phyloP scores from a whole-genome alignment of 2,113 vertebrate species.

The Apteryx mantelli region DNA sequence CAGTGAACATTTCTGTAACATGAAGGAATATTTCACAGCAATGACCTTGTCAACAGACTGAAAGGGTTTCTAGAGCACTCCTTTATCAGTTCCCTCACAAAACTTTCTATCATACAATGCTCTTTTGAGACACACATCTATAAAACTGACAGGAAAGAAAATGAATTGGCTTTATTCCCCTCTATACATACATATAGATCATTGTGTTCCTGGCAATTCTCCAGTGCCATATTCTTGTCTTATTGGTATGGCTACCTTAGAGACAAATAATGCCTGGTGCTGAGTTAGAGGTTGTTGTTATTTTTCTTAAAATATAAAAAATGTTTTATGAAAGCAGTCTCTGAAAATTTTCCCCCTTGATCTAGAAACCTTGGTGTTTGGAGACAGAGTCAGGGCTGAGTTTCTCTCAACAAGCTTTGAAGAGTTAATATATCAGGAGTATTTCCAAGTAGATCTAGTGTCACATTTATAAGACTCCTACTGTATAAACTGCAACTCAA shows the following conservation, averaged over 20 bases:
- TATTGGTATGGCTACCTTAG: background rate
- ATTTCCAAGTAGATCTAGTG: background rate
- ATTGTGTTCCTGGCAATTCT: background rate
- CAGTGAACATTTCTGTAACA: background rate
- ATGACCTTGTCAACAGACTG: background rate
- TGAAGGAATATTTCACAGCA: background rate
- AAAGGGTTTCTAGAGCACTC: background rate
- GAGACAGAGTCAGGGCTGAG: background rate
- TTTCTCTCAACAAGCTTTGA: background rate
- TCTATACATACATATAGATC: background rate
- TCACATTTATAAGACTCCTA: background rate
- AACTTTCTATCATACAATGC: background rate
- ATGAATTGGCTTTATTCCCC: background rate
- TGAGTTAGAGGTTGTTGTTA: background rate
- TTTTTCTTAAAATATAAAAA: background rate
- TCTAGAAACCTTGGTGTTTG: background rate
- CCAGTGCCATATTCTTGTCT: background rate
- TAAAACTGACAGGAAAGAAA: constrained; percentile 10
- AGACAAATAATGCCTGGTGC: background rate
- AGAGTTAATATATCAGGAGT: background rate
- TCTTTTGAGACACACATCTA: background rate
- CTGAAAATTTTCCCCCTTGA: background rate
- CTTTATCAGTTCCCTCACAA: background rate
- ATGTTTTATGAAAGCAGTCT: background rate
- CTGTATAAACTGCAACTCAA: background rate